Conservation (phyloP, 2,888 invertebrate genomes). For the Lacanobia oleracea region DNA sequence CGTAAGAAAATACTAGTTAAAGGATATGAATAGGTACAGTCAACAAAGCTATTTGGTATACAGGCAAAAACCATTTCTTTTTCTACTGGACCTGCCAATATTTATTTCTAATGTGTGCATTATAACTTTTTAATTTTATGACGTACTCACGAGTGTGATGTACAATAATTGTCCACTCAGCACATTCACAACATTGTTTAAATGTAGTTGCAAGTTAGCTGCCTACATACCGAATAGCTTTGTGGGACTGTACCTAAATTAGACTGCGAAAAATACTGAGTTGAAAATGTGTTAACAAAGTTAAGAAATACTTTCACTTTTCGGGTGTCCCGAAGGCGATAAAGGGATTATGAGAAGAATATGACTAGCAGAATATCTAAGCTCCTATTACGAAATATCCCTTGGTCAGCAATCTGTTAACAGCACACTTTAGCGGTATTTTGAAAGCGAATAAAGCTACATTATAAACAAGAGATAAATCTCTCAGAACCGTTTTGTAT, state of each 20-base stretch:
- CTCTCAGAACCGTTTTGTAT: slow-evolving; percentile 26
- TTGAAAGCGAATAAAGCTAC: background rate
- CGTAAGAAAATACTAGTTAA: background rate
- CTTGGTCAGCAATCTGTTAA: slow-evolving; percentile 28
- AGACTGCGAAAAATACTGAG: background rate
- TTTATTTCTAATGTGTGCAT: no score
- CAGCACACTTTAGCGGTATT: slow-evolving; percentile 3
- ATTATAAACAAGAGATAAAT: slow-evolving; percentile 24
- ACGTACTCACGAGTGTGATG: no score
- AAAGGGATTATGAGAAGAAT: slow-evolving; percentile 32
- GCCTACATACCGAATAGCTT: no score
- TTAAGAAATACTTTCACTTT: background rate
- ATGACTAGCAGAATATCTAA: slow-evolving; percentile 16
- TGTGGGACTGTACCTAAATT: background rate
- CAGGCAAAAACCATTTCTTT: no score
- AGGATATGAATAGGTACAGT: no score
- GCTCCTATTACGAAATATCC: slow-evolving; percentile 5
- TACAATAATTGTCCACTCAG: no score
- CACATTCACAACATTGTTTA: no score
- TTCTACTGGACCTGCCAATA: no score
- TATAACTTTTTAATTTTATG: no score
- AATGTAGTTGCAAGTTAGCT: no score
- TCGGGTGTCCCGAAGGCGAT: slow-evolving; percentile 22
- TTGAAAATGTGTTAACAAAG: background rate
- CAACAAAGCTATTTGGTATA: no score